Percentiles rank a stretch among this genome's conserved stretches.
Evolutionary conservation across 2,113 vertebrate species (phyloP).

Genomic region (Ammodytes dubius): DNA sequence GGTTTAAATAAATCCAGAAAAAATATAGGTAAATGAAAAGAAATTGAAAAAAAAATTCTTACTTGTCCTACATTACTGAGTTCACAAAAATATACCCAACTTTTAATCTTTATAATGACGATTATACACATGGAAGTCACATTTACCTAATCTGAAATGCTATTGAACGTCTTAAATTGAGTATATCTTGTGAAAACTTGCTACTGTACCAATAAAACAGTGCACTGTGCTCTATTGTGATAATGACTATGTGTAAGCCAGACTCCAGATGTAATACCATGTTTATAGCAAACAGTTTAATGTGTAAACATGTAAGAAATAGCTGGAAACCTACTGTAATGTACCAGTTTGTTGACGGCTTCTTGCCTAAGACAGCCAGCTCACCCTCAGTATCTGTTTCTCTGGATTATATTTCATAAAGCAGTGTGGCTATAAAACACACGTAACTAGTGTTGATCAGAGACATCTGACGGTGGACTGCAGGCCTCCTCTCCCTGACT

Average conservation of each 20-base stretch:
- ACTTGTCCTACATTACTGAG: background rate
- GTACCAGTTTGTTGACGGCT: background rate
- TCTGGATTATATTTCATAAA: slow-evolving; percentile 17
- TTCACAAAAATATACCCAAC: background rate
- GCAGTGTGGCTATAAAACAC: slow-evolving; percentile 9
- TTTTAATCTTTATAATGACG: background rate
- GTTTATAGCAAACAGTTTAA: background rate
- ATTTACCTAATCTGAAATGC: background rate
- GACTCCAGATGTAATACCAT: slow-evolving; percentile 3
- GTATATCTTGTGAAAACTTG: background rate
- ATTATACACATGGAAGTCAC: background rate
- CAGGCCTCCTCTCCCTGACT: background rate
- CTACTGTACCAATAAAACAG: background rate
- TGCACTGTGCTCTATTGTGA: background rate
- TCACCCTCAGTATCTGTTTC: background rate
- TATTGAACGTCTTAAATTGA: background rate
- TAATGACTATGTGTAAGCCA: background rate
- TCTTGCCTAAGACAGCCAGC: background rate
- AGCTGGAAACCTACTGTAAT: background rate
- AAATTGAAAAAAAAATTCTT: too few species aligned
- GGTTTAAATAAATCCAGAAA: background rate
- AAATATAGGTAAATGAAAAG: background rate
- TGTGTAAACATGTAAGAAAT: background rate
- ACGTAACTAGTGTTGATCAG: slow-evolving; percentile 4
- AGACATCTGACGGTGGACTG: slow-evolving; percentile 15